Evolutionary conservation across 2,888 invertebrate species (phyloP).

Genomic region (Papilio elwesi): DNA sequence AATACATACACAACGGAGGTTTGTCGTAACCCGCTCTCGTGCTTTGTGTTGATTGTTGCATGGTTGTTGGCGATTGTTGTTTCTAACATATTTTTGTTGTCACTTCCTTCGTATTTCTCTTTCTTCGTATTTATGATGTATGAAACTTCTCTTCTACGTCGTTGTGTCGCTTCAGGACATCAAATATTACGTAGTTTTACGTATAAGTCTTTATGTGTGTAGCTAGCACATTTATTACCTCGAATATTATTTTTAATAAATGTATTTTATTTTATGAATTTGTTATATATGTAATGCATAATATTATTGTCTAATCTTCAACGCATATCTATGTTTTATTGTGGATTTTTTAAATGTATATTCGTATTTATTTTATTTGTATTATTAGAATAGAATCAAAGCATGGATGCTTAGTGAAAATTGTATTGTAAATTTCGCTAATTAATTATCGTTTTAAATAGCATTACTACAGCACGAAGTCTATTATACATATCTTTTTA

Average conservation of each 20-base stretch:
- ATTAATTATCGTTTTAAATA: background rate
- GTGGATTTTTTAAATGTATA: background rate
- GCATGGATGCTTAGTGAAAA: slow-evolving; percentile 16
- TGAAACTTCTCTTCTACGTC: slow-evolving; percentile 19
- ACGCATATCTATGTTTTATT: background rate
- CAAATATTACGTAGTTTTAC: background rate
- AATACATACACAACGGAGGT: slow-evolving; percentile 79
- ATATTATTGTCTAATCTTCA: background rate
- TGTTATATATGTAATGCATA: background rate
- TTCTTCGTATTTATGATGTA: slow-evolving; percentile 34
- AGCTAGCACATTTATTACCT: background rate
- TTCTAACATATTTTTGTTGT: slow-evolving; percentile 37
- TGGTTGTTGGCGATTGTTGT: slow-evolving; percentile 47
- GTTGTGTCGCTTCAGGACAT: slow-evolving; percentile 29
- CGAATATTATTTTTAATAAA: slow-evolving; percentile 11
- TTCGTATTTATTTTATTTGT: background rate
- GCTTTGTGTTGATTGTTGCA: slow-evolving; percentile 48
- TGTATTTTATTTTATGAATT: background rate
- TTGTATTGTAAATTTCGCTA: background rate
- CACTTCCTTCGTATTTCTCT: slow-evolving; percentile 38
- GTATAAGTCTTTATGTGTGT: slow-evolving; percentile 1
- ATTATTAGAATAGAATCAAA: slow-evolving; percentile 9
- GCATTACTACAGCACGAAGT: slow-evolving; percentile 19
- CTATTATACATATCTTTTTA: slow-evolving; percentile 16
- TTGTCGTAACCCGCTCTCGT: slow-evolving; percentile 75